These are phyloP conservation scores for Glomeris maerens DNA, from an alignment of 1,140 invertebrate genomes.

Conservation along the genomic window DNA sequence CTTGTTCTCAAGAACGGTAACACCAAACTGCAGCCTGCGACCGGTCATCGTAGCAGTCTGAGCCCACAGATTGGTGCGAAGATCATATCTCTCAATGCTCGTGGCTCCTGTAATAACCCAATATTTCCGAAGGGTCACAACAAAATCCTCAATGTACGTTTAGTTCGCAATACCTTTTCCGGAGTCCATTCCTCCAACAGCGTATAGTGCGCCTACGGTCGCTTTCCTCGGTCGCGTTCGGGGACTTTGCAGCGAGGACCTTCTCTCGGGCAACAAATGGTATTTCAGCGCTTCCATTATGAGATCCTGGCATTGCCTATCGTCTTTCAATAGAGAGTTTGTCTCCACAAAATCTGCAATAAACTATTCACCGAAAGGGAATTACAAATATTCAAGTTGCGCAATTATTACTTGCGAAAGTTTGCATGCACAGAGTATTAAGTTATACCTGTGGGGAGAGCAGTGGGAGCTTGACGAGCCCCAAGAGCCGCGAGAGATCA, in stretches of 20 bases:
- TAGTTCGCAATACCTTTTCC: no score
- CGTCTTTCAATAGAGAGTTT: conserved; percentile 45
- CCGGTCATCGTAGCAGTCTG: conserved; percentile 63
- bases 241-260: conserved; percentile 53
- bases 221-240: conserved; percentile 77
- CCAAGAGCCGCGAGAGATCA: conserved; percentile 50
- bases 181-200: conserved; percentile 81
- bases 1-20: conserved; percentile 70
- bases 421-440: not conserved
- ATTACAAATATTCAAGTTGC: conserved; percentile 1
- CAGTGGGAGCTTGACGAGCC: conserved; percentile 68
- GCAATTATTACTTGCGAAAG: not conserved
- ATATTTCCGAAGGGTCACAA: not conserved
- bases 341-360: conserved; percentile 70
- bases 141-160: no score
- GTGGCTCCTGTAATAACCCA: conserved; percentile 53
- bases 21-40: conserved; percentile 71
- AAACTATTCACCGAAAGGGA: conserved; percentile 41
- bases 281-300: conserved; percentile 89
- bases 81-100: conserved; percentile 77
- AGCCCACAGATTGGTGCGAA: conserved; percentile 67
- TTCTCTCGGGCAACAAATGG: conserved; percentile 70
- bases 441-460: conserved; percentile 55
- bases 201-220: conserved; percentile 69
- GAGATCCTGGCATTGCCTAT: conserved; percentile 60